Percentiles rank a stretch among this genome's conserved stretches.
phyloP scores from a whole-genome alignment of 2,113 vertebrate genomes.

The Benitochromis conjunctus region DNA sequence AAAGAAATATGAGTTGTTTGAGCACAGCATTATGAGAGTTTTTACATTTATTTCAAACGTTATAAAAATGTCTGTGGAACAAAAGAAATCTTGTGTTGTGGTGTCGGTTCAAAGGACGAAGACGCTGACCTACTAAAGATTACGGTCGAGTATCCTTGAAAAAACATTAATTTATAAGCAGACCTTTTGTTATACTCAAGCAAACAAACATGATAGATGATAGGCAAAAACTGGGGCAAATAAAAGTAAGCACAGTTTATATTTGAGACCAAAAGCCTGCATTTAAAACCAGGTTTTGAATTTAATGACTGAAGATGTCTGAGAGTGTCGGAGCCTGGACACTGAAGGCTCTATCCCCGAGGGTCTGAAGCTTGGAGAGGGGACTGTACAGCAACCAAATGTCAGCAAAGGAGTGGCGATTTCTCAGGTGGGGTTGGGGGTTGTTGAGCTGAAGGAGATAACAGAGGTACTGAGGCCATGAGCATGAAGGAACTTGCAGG shows the following conservation, averaged over 20 bases:
- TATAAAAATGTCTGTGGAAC: conserved; percentile 39
- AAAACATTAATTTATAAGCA: not conserved
- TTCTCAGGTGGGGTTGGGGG: not conserved
- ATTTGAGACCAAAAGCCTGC: not conserved
- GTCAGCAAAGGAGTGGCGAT: not conserved
- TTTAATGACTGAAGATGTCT: not conserved
- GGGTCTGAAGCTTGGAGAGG: not conserved
- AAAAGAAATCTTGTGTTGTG: not conserved
- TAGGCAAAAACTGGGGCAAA: not conserved
- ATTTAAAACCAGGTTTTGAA: not conserved
- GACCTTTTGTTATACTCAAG: not conserved
- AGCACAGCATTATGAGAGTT: not conserved
- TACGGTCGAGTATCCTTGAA: not conserved
- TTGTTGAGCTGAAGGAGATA: not conserved
- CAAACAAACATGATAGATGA: not conserved
- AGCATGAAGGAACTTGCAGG: not conserved
- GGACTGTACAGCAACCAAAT: not conserved
- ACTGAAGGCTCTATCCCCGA: not conserved
- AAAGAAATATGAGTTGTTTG: not conserved
- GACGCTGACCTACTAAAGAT: not conserved
- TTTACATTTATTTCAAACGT: conserved; percentile 20
- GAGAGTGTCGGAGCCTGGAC: not conserved
- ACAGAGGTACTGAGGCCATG: not conserved
- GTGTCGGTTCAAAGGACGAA: not conserved
- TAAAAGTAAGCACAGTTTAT: not conserved